phyloP scores from a whole-genome alignment of 2,888 invertebrate species.

The Osedax frankpressi region DNA sequence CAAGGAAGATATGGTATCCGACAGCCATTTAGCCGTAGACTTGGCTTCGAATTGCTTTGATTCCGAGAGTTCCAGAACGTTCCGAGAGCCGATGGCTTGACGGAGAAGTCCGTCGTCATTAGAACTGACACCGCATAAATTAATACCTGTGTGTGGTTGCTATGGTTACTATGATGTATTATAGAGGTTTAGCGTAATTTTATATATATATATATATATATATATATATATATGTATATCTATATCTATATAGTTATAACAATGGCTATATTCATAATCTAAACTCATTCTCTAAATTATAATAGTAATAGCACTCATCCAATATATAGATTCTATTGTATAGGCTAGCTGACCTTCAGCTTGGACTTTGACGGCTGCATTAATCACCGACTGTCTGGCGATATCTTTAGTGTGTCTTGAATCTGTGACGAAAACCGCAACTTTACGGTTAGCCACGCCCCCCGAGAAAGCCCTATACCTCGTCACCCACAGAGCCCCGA shows the following conservation, averaged over 20 bases:
- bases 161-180: too few species aligned
- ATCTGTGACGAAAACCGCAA: slow-evolving; percentile 6
- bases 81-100: neutral
- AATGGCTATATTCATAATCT: too few species aligned
- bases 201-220: neutral
- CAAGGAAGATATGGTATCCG: neutral
- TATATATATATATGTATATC: neutral
- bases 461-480: neutral
- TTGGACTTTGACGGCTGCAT: neutral
- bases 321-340: too few species aligned
- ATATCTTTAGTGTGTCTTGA: neutral
- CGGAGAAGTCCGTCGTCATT: neutral
- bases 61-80: neutral
- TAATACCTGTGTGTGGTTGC: neutral
- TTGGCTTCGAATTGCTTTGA: neutral
- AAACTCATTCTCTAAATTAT: too few species aligned
- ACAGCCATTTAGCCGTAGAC: neutral
- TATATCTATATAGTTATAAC: too few species aligned
- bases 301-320: too few species aligned
- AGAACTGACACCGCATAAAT: neutral
- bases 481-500: slow-evolving; percentile 10
- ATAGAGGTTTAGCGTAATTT: neutral
- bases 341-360: neutral
- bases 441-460: neutral
- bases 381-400: neutral